These are phyloP conservation scores for Antedon mediterranea DNA, from an alignment of 53 echinoderm and acorn worm genomes.

Conservation along the genomic window DNA sequence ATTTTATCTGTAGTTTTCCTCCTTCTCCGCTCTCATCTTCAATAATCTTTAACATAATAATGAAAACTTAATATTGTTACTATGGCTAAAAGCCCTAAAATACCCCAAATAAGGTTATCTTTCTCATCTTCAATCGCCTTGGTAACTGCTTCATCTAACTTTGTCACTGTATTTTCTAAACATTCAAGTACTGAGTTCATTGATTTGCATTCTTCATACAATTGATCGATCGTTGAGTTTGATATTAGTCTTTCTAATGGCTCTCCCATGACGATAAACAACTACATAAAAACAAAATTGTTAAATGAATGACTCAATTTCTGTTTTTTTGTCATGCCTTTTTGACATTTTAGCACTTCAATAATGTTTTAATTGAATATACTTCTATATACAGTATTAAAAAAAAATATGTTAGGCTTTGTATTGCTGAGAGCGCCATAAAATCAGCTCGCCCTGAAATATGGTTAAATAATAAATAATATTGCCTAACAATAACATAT, in stretches of 20 bases:
- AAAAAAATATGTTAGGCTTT: no score
- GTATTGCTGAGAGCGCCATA: no score
- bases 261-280: background rate
- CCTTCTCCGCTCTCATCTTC: background rate
- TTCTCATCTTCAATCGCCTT: background rate
- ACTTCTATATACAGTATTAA: no score
- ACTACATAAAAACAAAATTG: background rate
- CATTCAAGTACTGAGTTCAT: background rate
- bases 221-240: background rate
- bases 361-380: no score
- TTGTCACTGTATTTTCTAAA: background rate
- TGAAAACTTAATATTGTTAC: conserved; percentile 57
- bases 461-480: no score
- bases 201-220: background rate
- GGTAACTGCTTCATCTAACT: background rate
- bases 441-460: no score
- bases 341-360: no score
- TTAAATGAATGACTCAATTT: background rate
- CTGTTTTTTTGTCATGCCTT: no score
- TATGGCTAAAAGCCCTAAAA: conserved; percentile 47
- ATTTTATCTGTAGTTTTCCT: no score
- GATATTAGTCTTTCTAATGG: background rate
- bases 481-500: no score
- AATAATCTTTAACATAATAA: conserved; percentile 85
- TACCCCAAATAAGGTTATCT: conserved; percentile 59